Evolutionary conservation across 1,140 invertebrate genomes (phyloP), one percentile per base, ranked within the genome.

Genomic region (Diuraphis noxia): DNA sequence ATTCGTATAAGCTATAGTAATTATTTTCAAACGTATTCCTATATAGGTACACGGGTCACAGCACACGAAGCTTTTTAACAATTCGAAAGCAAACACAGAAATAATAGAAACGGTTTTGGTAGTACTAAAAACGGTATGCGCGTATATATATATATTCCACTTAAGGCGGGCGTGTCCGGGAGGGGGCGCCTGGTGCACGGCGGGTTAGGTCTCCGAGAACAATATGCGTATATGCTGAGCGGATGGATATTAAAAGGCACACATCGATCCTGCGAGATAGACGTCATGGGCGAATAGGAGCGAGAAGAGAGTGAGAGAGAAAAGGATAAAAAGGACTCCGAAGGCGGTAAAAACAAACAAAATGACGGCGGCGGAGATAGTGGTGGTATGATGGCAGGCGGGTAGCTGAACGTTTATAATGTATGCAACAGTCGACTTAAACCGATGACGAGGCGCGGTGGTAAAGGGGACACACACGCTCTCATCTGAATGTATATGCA

Each of bases 351-450:
- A 91, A 82, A 82, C 89, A 90, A 90, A 90, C 88, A 90, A 90
- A 90, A 90, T 90, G 88, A 90, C 88, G 88, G 63, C 41, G 72
- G 43, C 43, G 43, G 85, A n/a, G 56, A n/a, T 72, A n/a, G 56
- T n/a, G 49, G 46, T 23, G 49, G 72, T 10, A 90, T 30, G 23
- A 41, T 3, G 38, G 40, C 56, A 40, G 63, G 23, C 13, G 63
- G 40, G 46, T 10, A 2, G 56, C 10, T 9, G 72, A 46, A 91
- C 89, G 89, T 91, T 91, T 91, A 91, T 91, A 91, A 91, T 91
- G 89, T 91, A 91, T 91, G 89, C 89, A 91, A 91, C 89, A 91
- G 89, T 91, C 89, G 89, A 91, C 89, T 91, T 82, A 91, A 82
- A 82, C 89, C 77, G 89, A 82, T 79, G 89, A 21, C 85, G 52